Evolutionary conservation across 2,888 invertebrate species (phyloP).

Genomic region (Clusia tigrina): DNA sequence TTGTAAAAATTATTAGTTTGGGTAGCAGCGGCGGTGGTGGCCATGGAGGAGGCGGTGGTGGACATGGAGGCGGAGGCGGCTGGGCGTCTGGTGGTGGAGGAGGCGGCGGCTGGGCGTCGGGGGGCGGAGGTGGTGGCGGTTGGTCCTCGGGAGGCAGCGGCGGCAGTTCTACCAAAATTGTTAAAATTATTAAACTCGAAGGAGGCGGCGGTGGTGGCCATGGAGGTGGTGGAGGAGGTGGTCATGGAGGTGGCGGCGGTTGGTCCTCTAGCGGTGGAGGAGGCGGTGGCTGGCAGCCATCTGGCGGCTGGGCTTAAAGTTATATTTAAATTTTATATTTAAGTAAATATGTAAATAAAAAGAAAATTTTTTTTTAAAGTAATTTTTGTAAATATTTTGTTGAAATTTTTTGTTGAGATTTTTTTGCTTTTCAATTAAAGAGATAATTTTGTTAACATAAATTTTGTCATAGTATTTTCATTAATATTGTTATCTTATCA

Average conservation of each 20-base stretch:
- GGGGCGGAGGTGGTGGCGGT: slow-evolving; percentile 10
- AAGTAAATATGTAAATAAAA: slow-evolving; percentile 14
- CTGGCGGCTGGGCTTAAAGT: slow-evolving; percentile 55
- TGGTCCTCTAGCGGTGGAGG: slow-evolving; percentile 32
- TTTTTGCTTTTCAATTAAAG: too few relatives aligned
- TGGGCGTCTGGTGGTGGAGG: slow-evolving; percentile 33
- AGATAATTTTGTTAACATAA: too few relatives aligned
- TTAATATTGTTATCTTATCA: too few relatives aligned
- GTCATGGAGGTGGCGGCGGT: not conserved
- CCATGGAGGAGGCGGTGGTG: slow-evolving; percentile 37
- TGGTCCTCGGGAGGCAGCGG: slow-evolving; percentile 44
- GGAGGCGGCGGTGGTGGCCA: slow-evolving; percentile 1
- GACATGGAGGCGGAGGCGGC: slow-evolving; percentile 39
- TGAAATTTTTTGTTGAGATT: too few relatives aligned
- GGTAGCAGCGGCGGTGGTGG: slow-evolving; percentile 33
- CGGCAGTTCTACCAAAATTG: not conserved
- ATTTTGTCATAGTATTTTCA: too few relatives aligned
- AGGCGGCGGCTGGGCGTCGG: not conserved
- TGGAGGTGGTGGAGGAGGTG: slow-evolving; percentile 1
- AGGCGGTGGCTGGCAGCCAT: slow-evolving; percentile 48
- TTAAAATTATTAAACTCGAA: not conserved
- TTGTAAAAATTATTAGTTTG: slow-evolving; percentile 38
- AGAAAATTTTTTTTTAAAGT: slow-evolving; percentile 21
- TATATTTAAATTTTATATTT: not conserved
- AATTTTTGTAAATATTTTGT: slow-evolving; percentile 40